Evolutionary conservation across 2,888 invertebrate genomes (phyloP), one percentile per base, ranked within the genome.

Genomic region (Toxonevra muliebris): DNA sequence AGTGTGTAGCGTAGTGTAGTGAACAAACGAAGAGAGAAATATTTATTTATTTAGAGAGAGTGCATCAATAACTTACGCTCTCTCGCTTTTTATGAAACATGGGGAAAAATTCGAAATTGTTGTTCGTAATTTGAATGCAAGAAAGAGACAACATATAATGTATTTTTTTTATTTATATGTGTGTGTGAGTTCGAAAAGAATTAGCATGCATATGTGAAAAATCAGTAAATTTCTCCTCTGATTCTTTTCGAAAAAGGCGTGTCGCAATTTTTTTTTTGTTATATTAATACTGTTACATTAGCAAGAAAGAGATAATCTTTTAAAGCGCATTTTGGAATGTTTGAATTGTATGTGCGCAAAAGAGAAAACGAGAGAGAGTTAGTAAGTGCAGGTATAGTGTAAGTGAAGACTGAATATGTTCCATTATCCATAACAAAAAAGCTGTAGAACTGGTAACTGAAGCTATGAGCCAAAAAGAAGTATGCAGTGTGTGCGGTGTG

Each of bases 1-100:
- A 84, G 85, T 84, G 73, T 50, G 13, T 70, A 64, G 41, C 30
- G 42, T 59, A 20, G 43, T 52, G 1, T 30, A 64, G 19, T 20
- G 48, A 15, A 63, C 58, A 42, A n/a, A 41, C 40, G 19, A n/a
- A 11, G 10, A 59, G 61, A 69, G 30, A 30, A 30, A 30, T 30
- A 30, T 30, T 30, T 30, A 30, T 30, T 30, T 7, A 30, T 7
- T 4, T 7, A 30, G 30, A 30, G 30, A 30, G 30, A 30, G 30
- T 30, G 30, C 7, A 30, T 7, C 30, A 30, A 30, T 30, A 30
- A 30, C 30, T 30, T 30, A 30, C 30, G 30, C 30, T 30, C 30
- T 30, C 30, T 30, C 30, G 7, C 30, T 30, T 30, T 30, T 30
- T 30, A 30, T 48, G 48, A 13, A 48, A 48, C 48, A 15, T 48